Evolutionary conservation across 2,888 invertebrate species (phyloP), one percentile per base, ranked within the genome.

Genomic region (Tiliacea aurago): DNA sequence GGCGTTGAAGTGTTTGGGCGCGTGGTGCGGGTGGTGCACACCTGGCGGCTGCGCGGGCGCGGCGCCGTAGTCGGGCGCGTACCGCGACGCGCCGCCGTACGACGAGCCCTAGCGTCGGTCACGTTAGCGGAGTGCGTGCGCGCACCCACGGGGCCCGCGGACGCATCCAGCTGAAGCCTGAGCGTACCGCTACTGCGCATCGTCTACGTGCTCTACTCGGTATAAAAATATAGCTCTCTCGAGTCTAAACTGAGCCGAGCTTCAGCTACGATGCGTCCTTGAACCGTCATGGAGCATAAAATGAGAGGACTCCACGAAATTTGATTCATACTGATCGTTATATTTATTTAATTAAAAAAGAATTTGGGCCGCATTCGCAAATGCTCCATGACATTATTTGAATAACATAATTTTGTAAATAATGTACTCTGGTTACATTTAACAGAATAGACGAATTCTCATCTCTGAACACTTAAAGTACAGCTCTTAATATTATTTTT

Each of bases 381-480:
- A 86, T 85, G 86, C 86, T 87, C 87, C 86, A 81, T 76, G 86
- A 87, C 85, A 73, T 69, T 67, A 63, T 56, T 66, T 77, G 61
- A 76, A 76, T 90, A 87, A 92, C 93, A 93, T 91, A 90, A 84
- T 89, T 87, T 89, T 88, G 88, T 90, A 90, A 89, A 88, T 83
- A 84, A 86, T 91, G 90, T 90, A 91, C 89, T 92, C 90, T 92
- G 90, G 89, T 94, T 93, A 94, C 95, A 94, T 91, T 92, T 89
- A 93, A 95, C 93, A 92, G 90, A 92, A 93, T 92, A 93, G 90
- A 94, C 91, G 92, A 93, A 89, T 93, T 93, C 91, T 93, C 92
- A 93, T 95, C 95, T 95, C 95, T 95, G 95, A 96, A 96, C 96
- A 96, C 96, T 96, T 96, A 96, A 96, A 96, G 96, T 96, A 96